Evolutionary conservation across 1,140 invertebrate genomes (phyloP).

Genomic region (Dendroctonus ponderosae): DNA sequence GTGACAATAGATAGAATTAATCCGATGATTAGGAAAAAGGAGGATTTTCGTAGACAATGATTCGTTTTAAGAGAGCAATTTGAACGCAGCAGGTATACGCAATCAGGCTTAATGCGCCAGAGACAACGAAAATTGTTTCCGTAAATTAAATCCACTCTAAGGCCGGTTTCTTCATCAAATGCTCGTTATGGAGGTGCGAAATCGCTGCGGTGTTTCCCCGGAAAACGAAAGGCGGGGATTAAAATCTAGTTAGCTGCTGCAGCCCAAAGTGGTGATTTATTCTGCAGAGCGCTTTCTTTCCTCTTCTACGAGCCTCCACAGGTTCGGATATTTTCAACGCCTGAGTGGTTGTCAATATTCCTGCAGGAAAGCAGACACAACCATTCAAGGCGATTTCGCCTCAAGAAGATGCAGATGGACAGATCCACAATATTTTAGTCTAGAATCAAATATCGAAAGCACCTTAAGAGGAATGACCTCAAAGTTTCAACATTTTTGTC

Average conservation of each 20-base stretch:
- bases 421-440: no score
- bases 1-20: constrained; percentile 1
- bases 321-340: no score
- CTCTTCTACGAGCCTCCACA: no score
- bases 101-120: constrained; percentile 28
- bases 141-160: constrained; percentile 25
- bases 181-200: constrained; percentile 19
- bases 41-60: constrained; percentile 13
- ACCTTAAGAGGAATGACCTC: no score
- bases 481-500: no score
- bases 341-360: no score
- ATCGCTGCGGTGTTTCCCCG: constrained; percentile 1
- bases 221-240: constrained; percentile 10
- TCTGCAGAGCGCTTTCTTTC: no score
- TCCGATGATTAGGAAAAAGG: constrained; percentile 14
- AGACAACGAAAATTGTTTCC: constrained; percentile 29
- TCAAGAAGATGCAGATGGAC: no score
- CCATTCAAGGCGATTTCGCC: no score
- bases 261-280: no score
- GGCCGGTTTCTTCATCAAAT: constrained; percentile 19
- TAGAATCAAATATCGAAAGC: no score
- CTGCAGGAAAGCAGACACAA: no score
- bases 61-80: constrained; percentile 21
- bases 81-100: constrained; percentile 20
- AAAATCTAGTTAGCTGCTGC: constrained; percentile 7